Conservation (phyloP, 1,140 invertebrate species). For the Drosophila simulans region DNA sequence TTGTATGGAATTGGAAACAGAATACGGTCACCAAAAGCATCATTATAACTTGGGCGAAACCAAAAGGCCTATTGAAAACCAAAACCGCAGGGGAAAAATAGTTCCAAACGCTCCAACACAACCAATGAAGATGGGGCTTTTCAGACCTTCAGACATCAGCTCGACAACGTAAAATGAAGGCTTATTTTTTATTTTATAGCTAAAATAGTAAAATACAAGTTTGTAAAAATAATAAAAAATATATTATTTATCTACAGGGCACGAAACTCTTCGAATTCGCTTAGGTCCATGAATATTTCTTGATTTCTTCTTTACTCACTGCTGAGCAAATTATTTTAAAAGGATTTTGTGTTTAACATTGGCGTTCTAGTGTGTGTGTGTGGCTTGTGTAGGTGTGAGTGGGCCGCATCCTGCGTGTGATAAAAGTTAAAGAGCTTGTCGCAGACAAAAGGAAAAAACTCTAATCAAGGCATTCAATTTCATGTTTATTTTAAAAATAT, state of each 20-base stretch:
- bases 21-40: neutral
- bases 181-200: neutral
- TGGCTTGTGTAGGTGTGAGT: constrained; percentile 13
- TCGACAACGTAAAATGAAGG: neutral
- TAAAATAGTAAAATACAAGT: neutral
- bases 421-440: constrained; percentile 55
- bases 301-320: constrained; percentile 29
- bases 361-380: constrained; percentile 1
- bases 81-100: neutral
- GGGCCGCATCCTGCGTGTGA: constrained; percentile 38
- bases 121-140: neutral
- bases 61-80: neutral
- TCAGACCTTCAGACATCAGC: neutral
- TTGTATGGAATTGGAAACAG: too few species aligned
- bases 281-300: neutral
- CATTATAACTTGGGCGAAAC: too few species aligned
- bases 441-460: constrained; percentile 8
- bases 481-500: too few species aligned
- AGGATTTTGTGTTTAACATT: constrained; percentile 69
- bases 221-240: neutral
- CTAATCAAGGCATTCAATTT: neutral
- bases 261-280: neutral
- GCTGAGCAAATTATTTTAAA: constrained; percentile 75
- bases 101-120: constrained; percentile 1
- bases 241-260: constrained; percentile 6